These are phyloP conservation scores for Macrotis lagotis DNA, from an alignment of 2,113 vertebrate genomes.

Conservation along the genomic window DNA sequence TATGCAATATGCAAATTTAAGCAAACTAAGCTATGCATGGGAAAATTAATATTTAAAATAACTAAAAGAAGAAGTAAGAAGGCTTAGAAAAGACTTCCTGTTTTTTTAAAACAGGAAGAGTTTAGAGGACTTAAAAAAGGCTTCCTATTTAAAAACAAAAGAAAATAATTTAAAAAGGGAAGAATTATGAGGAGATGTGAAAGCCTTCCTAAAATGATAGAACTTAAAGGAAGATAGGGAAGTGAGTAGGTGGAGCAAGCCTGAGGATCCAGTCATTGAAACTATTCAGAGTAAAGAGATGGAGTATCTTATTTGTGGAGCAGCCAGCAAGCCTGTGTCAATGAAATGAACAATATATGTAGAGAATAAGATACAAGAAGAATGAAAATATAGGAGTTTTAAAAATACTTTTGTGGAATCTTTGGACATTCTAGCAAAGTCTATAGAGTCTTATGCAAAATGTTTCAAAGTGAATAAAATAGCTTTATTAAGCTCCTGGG, in stretches of 20 bases:
- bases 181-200: neutral
- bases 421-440: no score
- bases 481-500: neutral
- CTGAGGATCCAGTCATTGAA: neutral
- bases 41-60: neutral
- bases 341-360: neutral
- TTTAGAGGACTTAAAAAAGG: neutral
- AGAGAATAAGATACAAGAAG: neutral
- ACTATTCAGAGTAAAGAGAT: neutral
- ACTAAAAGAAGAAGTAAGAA: neutral
- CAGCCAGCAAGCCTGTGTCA: neutral
- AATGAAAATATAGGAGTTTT: neutral
- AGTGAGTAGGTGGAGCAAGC: neutral
- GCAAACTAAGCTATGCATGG: neutral
- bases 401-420: neutral
- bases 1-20: neutral
- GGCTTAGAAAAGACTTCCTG: neutral
- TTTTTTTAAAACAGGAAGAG: neutral
- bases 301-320: neutral
- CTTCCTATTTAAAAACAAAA: no score
- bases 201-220: neutral
- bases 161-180: neutral
- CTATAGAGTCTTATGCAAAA: neutral
- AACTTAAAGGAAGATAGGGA: neutral
- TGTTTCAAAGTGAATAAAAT: neutral